A percentile compares a stretch with the other conserved stretches of the same genome.
Conservation (phyloP, 2,797 vertebrate genomes). For the Gephyroberyx darwinii region DNA sequence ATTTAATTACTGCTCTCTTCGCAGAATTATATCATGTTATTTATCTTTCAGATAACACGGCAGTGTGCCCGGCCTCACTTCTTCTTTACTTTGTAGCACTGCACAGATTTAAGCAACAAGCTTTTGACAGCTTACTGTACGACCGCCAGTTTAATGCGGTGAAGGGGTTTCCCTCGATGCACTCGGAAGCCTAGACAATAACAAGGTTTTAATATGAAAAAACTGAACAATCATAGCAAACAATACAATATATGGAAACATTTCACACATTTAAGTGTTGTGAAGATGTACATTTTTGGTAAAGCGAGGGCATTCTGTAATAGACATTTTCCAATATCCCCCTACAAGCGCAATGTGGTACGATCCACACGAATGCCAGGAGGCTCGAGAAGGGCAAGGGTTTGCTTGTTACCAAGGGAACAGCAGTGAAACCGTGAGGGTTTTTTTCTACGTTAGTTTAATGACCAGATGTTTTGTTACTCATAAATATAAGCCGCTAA, state of each 20-base stretch:
- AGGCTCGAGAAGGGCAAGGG: slow-evolving; percentile 81
- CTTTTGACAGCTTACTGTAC: slow-evolving; percentile 85
- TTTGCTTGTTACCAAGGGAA: slow-evolving; percentile 84
- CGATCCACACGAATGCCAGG: slow-evolving; percentile 76
- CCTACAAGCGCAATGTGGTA: slow-evolving; percentile 65
- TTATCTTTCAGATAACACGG: slow-evolving; percentile 18
- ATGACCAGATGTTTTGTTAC: slow-evolving; percentile 26
- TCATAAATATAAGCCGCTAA: slow-evolving; percentile 17
- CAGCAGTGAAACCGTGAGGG: slow-evolving; percentile 74
- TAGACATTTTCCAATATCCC: slow-evolving; percentile 8
- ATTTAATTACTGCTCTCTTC: slow-evolving; percentile 11
- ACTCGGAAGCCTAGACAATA: not conserved
- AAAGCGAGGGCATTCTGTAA: not conserved
- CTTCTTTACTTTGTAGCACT: slow-evolving; percentile 70
- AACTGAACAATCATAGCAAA: not conserved
- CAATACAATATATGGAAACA: not conserved
- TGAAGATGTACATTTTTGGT: rapidly evolving
- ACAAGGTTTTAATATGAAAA: not conserved
- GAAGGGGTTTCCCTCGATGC: slow-evolving; percentile 37
- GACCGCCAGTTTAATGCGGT: slow-evolving; percentile 51
- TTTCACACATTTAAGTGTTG: not conserved
- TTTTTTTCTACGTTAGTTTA: slow-evolving; percentile 53
- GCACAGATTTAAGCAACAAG: slow-evolving; percentile 85
- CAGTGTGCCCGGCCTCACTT: slow-evolving; percentile 40
- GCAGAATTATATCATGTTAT: slow-evolving; percentile 19